These are phyloP conservation scores for Antennarius striatus DNA, from an alignment of 2,113 vertebrate genomes.

Conservation along the genomic window DNA sequence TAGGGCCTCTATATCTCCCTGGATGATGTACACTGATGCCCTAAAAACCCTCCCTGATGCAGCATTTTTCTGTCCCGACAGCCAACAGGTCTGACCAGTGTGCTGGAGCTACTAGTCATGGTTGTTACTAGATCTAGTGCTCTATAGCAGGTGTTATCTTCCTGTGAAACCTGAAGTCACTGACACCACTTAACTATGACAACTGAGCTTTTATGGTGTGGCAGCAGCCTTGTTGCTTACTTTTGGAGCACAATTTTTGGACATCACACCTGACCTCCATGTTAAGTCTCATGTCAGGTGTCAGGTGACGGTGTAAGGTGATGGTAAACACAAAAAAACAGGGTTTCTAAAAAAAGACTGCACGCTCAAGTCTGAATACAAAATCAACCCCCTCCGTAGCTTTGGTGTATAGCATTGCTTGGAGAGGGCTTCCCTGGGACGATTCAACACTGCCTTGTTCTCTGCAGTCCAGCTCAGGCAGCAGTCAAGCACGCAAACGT, in stretches of 20 bases:
- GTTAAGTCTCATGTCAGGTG: too few relatives aligned
- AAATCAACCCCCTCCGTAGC: not conserved
- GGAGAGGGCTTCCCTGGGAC: constrained; percentile 25
- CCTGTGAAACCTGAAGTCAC: constrained; percentile 41
- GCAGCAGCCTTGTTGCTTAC: not conserved
- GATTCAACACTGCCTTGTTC: constrained; percentile 23
- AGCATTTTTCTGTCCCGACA: not conserved
- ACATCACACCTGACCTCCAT: too few relatives aligned
- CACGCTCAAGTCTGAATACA: not conserved
- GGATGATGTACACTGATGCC: constrained; percentile 16
- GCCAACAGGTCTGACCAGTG: not conserved
- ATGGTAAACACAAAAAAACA: too few relatives aligned
- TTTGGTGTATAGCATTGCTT: constrained; percentile 18
- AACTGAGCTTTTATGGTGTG: constrained; percentile 23
- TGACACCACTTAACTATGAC: constrained; percentile 34
- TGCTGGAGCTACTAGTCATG: not conserved
- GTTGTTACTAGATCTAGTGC: constrained; percentile 13
- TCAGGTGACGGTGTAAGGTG: too few relatives aligned
- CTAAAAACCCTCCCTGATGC: not conserved
- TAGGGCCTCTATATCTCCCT: constrained; percentile 28
- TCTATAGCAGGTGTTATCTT: constrained; percentile 36
- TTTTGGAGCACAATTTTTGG: too few relatives aligned
- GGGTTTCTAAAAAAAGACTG: not conserved
- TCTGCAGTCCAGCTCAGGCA: constrained; percentile 38
- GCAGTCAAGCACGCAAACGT: constrained; percentile 66